phyloP scores from a whole-genome alignment of 1,140 invertebrate species.

The Anoplophora glabripennis region DNA sequence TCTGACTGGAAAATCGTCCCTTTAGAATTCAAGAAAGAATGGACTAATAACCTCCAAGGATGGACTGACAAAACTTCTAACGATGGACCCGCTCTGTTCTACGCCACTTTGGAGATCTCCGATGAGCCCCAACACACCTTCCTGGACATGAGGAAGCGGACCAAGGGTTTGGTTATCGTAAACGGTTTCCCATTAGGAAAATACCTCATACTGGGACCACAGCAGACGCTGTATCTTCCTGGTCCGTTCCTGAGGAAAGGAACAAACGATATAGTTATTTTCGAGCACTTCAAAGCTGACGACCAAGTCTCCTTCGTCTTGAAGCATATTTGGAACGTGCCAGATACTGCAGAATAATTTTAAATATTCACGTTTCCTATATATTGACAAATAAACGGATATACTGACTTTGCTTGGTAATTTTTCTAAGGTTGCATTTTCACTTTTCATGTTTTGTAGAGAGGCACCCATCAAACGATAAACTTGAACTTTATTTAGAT shows the following conservation, averaged over 20 bases:
- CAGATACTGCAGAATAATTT: conserved; percentile 4
- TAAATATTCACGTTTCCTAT: too few relatives aligned
- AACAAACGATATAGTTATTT: conserved; percentile 51
- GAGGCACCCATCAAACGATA: too few relatives aligned
- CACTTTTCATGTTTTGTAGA: too few relatives aligned
- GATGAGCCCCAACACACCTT: conserved; percentile 39
- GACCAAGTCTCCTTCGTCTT: neutral
- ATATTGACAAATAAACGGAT: too few relatives aligned
- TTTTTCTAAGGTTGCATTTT: too few relatives aligned
- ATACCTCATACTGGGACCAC: conserved; percentile 57
- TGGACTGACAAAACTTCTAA: conserved; percentile 22
- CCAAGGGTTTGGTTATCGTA: conserved; percentile 60
- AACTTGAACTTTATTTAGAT: too few relatives aligned
- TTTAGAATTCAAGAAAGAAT: conserved; percentile 53
- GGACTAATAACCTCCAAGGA: conserved; percentile 37
- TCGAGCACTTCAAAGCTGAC: conserved; percentile 43
- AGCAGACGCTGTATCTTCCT: conserved; percentile 59
- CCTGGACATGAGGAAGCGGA: conserved; percentile 52
- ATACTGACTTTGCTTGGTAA: too few relatives aligned
- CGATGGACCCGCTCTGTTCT: conserved; percentile 43
- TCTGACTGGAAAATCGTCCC: conserved; percentile 53
- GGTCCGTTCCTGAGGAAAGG: conserved; percentile 55
- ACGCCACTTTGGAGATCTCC: conserved; percentile 30
- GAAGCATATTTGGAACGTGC: too few relatives aligned
- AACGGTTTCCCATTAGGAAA: conserved; percentile 66